These are phyloP conservation scores for Ctenomys sociabilis DNA, from an alignment of 2,113 vertebrate genomes.

Conservation along the genomic window DNA sequence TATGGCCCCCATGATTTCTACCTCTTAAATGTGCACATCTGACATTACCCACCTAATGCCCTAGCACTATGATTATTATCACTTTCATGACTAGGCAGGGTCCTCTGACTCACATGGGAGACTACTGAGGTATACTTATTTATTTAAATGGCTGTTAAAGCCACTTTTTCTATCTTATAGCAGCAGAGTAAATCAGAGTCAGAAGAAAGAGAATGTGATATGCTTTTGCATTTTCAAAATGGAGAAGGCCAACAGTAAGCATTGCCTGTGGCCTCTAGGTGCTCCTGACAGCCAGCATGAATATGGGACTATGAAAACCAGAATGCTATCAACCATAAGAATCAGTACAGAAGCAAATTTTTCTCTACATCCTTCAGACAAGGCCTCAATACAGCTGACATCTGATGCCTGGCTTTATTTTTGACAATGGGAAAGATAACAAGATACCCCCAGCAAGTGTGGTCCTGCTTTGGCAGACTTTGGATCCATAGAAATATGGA, in stretches of 20 bases:
- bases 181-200: neutral
- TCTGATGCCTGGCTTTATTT: neutral
- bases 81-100: neutral
- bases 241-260: rapidly evolving
- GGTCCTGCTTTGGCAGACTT: neutral
- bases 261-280: neutral
- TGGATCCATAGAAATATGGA: neutral
- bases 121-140: neutral
- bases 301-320: neutral
- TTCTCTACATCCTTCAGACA: neutral
- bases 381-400: neutral
- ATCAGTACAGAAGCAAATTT: neutral
- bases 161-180: neutral
- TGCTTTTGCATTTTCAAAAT: neutral
- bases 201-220: neutral
- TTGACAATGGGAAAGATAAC: neutral
- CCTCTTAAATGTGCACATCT: neutral
- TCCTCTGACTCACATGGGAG: neutral
- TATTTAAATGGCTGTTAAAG: neutral
- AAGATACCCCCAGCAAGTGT: neutral
- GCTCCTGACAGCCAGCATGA: neutral
- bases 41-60: neutral
- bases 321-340: neutral
- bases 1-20: too few species aligned
- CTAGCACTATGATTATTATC: too few species aligned